Evolutionary conservation across 2,888 invertebrate species (phyloP), one percentile per base, ranked within the genome.

Genomic region (Priocnemis perturbator): DNA sequence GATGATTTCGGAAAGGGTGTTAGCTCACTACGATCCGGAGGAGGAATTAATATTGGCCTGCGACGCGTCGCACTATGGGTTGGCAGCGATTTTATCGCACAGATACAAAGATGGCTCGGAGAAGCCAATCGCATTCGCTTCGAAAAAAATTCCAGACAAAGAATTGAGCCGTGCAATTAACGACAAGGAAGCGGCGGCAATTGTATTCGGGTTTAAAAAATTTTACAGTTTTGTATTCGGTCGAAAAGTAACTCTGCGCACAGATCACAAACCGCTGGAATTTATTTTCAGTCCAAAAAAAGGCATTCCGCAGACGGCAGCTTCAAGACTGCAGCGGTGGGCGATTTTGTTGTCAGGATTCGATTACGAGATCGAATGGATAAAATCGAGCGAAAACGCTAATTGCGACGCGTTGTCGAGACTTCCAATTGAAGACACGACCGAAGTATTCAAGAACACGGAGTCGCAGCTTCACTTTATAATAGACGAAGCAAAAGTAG

Each of bases 1-100:
- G 17, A 30, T 81, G 21, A 48, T 58, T 0, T 72, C 81, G 11
- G 30, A 61, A 1, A 52, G 67, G 2, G 62, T 78, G 3, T 66
- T 79, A 9, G 76, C 76, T 0, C 76, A 77, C 55, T 78, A 67
- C 53, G 71, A 78, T 44, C 80, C 69, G 19, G 47, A 37, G 0
- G 56, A 68, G 15, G 52, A 64, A 19, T 37, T 80, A 44, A 66
- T 74, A 2, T 58, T 68, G 19, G 65, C 73, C 0, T 71, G 68
- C 48, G 73, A 71, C 56, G 73, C 73, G 5, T 71, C 71, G 11
- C 11, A 19, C 11, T 71, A 74, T 44, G 73, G 71, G 0, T 47
- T 74, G n/a, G 56, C 70, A 15, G 73, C 73, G 7, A 66, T 71
- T 9, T 44, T 71, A 17, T 74, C 71, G 23, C 71, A 74, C 48